phyloP scores from a whole-genome alignment of 2,113 vertebrate genomes.

The Colistium nudipinnis region DNA sequence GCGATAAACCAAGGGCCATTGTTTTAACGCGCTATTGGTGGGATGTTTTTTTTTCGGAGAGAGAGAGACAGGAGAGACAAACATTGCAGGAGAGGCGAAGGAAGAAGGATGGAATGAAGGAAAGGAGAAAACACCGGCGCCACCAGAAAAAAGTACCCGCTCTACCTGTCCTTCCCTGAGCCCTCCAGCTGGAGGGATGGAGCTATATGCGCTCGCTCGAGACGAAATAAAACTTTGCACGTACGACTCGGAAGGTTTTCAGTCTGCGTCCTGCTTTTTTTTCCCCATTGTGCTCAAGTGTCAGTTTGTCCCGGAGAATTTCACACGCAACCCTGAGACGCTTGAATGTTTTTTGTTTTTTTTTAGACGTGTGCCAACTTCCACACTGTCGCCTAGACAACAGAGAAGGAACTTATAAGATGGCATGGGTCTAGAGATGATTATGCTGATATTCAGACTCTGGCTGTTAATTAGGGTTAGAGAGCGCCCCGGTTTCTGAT shows the following conservation, averaged over 20 bases:
- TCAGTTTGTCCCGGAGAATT: no score
- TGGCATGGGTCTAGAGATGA: no score
- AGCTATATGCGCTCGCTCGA: background rate
- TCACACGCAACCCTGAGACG: no score
- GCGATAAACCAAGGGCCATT: background rate
- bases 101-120: background rate
- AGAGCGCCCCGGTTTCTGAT: no score
- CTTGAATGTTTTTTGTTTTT: no score
- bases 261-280: background rate
- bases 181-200: background rate
- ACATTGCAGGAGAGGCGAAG: background rate
- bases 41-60: background rate
- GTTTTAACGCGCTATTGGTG: background rate
- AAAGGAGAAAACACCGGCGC: background rate
- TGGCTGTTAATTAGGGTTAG: no score
- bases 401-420: no score
- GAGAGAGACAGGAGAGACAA: background rate
- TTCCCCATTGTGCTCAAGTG: no score
- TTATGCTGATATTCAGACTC: no score
- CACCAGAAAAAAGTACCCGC: slow-evolving; percentile 27
- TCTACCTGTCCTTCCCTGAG: slow-evolving; percentile 31
- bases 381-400: no score
- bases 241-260: no score
- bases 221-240: background rate
- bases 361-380: no score